Evolutionary conservation across 1,140 invertebrate species (phyloP).

Genomic region (Drosophila nigromelanica): DNA sequence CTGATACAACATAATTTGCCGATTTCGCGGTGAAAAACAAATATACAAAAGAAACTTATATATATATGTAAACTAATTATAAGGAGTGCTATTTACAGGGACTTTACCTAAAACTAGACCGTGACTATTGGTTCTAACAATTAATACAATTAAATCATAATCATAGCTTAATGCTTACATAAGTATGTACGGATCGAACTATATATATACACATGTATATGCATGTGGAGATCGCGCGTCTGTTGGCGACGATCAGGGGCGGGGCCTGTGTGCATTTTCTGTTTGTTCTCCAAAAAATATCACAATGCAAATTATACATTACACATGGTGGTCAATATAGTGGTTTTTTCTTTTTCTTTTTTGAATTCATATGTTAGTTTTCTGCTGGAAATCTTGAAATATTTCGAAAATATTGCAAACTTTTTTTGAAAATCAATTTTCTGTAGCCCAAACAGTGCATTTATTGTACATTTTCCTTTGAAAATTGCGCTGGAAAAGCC

Average conservation of each 20-base stretch:
- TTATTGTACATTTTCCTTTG: no score
- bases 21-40: slow-evolving; percentile 22
- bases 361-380: no score
- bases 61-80: background rate
- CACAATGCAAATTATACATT: slow-evolving; percentile 61
- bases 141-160: slow-evolving; percentile 42
- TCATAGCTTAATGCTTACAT: slow-evolving; percentile 3
- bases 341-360: no score
- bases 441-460: no score
- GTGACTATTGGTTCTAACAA: slow-evolving; percentile 20
- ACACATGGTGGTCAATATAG: no score
- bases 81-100: slow-evolving; percentile 55
- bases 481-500: no score
- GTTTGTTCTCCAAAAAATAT: slow-evolving; percentile 70
- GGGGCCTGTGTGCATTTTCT: slow-evolving; percentile 60
- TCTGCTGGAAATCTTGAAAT: no score
- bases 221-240: slow-evolving; percentile 28
- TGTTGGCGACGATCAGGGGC: slow-evolving; percentile 27
- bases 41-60: slow-evolving; percentile 61
- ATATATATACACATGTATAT: slow-evolving; percentile 6
- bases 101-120: slow-evolving; percentile 39
- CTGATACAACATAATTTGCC: slow-evolving; percentile 60
- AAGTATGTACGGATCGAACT: slow-evolving; percentile 7
- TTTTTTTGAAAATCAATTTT: no score
- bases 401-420: no score